Base-by-base conservation (phyloP, 2,888 invertebrate species). In the Homarus gammarus region DNA sequence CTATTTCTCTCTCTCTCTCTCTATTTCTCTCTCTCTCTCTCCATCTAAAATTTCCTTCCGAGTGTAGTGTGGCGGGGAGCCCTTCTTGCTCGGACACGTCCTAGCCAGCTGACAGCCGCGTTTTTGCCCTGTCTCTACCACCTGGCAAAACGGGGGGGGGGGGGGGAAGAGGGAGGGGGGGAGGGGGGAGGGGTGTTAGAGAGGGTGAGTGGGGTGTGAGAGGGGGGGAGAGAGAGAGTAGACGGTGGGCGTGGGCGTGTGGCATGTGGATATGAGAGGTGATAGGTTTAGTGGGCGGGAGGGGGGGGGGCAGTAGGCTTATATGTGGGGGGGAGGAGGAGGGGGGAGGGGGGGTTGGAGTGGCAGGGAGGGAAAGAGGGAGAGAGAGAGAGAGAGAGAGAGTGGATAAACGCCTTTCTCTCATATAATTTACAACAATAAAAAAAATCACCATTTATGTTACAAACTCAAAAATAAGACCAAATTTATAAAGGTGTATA, bases 81-180 rank as follows among this genome's bases (percentile, higher is more conserved):
- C 73, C 73, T n/a, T 75, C 44, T 44, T 75, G 75, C 44, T 31
- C 75, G 75, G 44, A 44, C 44, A 27, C 44, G 75, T 75, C 75
- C 10, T n/a, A 5, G 27, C 12, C 75, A 75, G 75, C 75, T 75
- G 75, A 75, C 75, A 75, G n/a, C 44, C 44, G 49, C 44, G 38
- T 33, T 75, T 75, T 75, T 75, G n/a, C 44, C 44, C 75, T 31
- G 75, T 75, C 75, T 44, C 12, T 18, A 2, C 27, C 75, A 75
- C 40, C 15, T 44, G 40, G 40, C 40, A 18, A 36, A 27, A 36
- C n/a, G 27, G n/a, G 31, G 49, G 49, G 75, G 79, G 33, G 36
- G 79, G 36, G 79, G n/a, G n/a, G n/a, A n/a, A n/a, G n/a, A n/a
- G n/a, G 44, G 40, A 44, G 12, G 15, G 15, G 10, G 27, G 78